Percentiles rank a stretch among this genome's conserved stretches.
Evolutionary conservation across 2,797 vertebrate species (phyloP).

Genomic region (Poecilia velifera): DNA sequence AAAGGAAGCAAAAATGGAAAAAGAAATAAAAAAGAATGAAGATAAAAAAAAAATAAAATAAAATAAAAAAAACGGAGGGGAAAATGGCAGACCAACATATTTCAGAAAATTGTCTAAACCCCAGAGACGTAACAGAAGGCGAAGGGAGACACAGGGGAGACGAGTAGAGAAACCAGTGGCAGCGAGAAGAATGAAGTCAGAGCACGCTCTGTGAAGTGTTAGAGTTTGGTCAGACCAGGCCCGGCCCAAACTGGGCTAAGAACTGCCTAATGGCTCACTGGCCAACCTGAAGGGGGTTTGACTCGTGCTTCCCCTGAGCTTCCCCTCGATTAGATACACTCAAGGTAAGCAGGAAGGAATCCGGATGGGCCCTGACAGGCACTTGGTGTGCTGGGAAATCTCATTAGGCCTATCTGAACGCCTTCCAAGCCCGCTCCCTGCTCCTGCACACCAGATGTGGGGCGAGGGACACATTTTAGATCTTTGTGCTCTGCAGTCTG

Average conservation of each 20-base stretch:
- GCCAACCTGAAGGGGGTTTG: slow-evolving; percentile 69
- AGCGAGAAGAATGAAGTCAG: slow-evolving; percentile 38
- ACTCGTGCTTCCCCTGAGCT: slow-evolving; percentile 69
- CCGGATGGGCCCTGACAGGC: slow-evolving; percentile 81
- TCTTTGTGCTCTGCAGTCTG: slow-evolving; percentile 66
- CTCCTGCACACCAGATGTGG: slow-evolving; percentile 82
- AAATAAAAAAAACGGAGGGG: slow-evolving; percentile 41
- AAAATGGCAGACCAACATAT: slow-evolving; percentile 29
- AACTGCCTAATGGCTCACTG: slow-evolving; percentile 52
- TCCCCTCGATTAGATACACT: slow-evolving; percentile 80
- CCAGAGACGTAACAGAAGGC: slow-evolving; percentile 34
- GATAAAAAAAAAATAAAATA: slow-evolving; percentile 26
- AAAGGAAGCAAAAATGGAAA: slow-evolving; percentile 48
- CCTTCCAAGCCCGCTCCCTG: slow-evolving; percentile 79
- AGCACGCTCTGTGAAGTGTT: slow-evolving; percentile 48
- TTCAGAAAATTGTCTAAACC: slow-evolving; percentile 30
- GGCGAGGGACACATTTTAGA: slow-evolving; percentile 73
- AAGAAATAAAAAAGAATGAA: slow-evolving; percentile 23
- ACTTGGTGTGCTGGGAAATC: slow-evolving; percentile 83
- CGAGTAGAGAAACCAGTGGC: slow-evolving; percentile 45
- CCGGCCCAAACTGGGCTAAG: slow-evolving; percentile 39
- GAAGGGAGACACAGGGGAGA: slow-evolving; percentile 21
- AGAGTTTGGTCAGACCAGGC: slow-evolving; percentile 38
- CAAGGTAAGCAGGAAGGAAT: slow-evolving; percentile 83
- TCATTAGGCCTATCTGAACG: slow-evolving; percentile 82